These are phyloP conservation scores for Ahaetulla prasina DNA, from an alignment of 2,113 vertebrate species.

Conservation along the genomic window DNA sequence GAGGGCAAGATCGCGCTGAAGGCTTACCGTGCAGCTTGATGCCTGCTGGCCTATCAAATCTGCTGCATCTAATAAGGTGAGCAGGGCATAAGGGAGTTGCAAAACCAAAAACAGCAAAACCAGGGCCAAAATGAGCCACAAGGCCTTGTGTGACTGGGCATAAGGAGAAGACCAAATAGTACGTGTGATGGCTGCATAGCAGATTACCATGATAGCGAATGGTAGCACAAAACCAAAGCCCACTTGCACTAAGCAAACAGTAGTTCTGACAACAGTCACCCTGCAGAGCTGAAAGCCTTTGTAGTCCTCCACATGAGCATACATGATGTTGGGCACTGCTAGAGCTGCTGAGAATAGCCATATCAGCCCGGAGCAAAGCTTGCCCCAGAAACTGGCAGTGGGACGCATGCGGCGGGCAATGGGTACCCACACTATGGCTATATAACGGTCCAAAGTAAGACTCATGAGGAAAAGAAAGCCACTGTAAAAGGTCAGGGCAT, in stretches of 20 bases:
- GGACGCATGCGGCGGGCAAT: constrained; percentile 57
- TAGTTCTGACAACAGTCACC: constrained; percentile 68
- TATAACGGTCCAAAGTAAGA: constrained; percentile 88
- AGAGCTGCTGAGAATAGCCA: constrained; percentile 76
- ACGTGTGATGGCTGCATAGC: constrained; percentile 75
- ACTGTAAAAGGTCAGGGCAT: constrained; percentile 83
- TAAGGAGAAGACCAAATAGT: constrained; percentile 70
- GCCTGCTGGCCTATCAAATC: constrained; percentile 53
- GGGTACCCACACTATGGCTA: constrained; percentile 73
- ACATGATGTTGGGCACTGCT: constrained; percentile 80
- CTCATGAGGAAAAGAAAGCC: constrained; percentile 88
- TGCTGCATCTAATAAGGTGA: constrained; percentile 73
- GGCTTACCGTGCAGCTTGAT: constrained; percentile 68
- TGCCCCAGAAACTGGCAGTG: constrained; percentile 50
- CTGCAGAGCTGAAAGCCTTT: constrained; percentile 59
- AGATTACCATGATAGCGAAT: constrained; percentile 77
- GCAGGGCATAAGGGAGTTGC: constrained; percentile 86
- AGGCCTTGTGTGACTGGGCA: constrained; percentile 73
- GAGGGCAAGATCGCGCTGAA: constrained; percentile 69
- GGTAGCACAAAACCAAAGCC: constrained; percentile 78
- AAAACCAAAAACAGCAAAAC: constrained; percentile 82
- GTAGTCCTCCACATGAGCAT: constrained; percentile 53
- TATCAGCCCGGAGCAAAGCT: constrained; percentile 51
- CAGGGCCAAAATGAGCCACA: constrained; percentile 82
- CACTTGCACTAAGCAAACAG: constrained; percentile 70